phyloP scores from a whole-genome alignment of 2,113 vertebrate species.

The Pseudorasbora parva region DNA sequence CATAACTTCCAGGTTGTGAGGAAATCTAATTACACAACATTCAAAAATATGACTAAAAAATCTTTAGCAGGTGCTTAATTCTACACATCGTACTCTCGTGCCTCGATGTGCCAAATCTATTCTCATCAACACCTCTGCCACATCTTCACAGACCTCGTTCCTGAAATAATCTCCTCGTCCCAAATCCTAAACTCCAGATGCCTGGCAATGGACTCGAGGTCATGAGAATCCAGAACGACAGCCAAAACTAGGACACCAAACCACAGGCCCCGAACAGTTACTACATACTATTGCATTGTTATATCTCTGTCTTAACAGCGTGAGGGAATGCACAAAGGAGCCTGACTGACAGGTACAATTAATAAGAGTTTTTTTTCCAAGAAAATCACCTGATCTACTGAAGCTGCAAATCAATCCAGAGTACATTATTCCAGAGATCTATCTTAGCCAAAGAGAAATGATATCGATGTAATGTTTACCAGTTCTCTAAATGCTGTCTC shows the following conservation, averaged over 20 bases:
- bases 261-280: conserved; percentile 43
- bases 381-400: neutral
- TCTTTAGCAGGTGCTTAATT: conserved; percentile 24
- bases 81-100: conserved; percentile 38
- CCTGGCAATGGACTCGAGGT: conserved; percentile 64
- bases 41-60: neutral
- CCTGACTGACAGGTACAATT: conserved; percentile 16
- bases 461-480: conserved; percentile 57
- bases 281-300: neutral
- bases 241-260: conserved; percentile 70
- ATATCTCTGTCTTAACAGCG: neutral
- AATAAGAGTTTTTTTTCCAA: conserved; percentile 4
- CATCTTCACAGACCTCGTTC: conserved; percentile 63
- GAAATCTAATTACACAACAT: neutral
- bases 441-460: conserved; percentile 40
- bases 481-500: conserved; percentile 42
- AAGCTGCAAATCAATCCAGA: conserved; percentile 6
- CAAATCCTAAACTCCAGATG: conserved; percentile 64
- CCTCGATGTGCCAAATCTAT: conserved; percentile 54
- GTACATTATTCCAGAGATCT: conserved; percentile 45
- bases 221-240: conserved; percentile 53
- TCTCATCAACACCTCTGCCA: conserved; percentile 46
- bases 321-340: neutral
- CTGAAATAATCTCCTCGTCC: conserved; percentile 73
- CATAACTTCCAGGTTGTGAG: neutral